phyloP scores from a whole-genome alignment of 2,797 vertebrate genomes.

The Eospalax fontanierii region DNA sequence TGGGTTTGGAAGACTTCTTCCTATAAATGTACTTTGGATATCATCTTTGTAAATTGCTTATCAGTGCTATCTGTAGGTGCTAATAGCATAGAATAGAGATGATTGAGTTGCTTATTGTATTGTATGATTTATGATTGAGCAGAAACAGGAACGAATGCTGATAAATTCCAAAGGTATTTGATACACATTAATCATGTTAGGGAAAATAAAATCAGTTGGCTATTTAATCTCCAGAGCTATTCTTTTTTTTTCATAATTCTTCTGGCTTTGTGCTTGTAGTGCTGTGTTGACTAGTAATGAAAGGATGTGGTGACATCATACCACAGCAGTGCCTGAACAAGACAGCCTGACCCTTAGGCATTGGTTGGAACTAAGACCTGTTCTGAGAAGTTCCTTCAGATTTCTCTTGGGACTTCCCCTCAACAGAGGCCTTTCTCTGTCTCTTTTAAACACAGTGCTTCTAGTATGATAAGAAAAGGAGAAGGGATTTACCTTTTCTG shows the following conservation, averaged over 20 bases:
- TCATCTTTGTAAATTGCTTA: neutral
- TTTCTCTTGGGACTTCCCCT: too few relatives aligned
- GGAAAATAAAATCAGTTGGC: slow-evolving; percentile 25
- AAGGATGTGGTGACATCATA: neutral
- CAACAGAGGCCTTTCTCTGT: too few relatives aligned
- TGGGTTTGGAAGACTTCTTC: neutral
- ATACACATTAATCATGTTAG: slow-evolving; percentile 16
- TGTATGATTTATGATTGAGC: neutral
- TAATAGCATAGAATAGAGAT: neutral
- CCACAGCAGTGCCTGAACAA: too few relatives aligned
- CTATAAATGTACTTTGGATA: neutral
- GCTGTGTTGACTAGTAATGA: neutral
- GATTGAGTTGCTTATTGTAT: neutral
- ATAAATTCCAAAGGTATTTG: neutral
- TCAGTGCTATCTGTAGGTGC: neutral
- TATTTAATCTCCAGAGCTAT: neutral
- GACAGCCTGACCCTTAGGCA: too few relatives aligned
- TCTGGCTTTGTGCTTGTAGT: neutral
- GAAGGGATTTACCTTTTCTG: too few relatives aligned
- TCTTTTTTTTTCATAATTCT: neutral
- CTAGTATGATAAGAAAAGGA: too few relatives aligned
- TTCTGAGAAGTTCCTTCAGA: too few relatives aligned
- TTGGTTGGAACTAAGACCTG: too few relatives aligned
- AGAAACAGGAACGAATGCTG: neutral
- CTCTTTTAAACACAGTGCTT: too few relatives aligned